Evolutionary conservation across 2,797 vertebrate genomes (phyloP), one percentile per base, ranked within the genome.

Genomic region (Chelonia mydas): DNA sequence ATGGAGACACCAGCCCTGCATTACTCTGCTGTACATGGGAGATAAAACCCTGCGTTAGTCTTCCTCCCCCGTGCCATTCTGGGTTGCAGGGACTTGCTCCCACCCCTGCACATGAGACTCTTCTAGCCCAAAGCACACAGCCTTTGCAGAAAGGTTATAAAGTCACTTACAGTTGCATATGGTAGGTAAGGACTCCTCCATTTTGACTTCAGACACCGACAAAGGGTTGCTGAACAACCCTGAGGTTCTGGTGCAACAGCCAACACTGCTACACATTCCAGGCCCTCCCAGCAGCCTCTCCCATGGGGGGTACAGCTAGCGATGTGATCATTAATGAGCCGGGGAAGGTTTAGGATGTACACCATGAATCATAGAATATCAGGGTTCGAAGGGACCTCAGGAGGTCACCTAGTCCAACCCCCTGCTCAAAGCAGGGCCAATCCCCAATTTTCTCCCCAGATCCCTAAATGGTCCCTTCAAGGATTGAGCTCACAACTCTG

Each of bases 31-130:
- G 79, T 13, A 5, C 0, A 1, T 0, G 23, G 45, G 33, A 37
- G 61, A 13, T 9, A 37, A 16, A n/a, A 28, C 83, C 1, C 0
- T n/a, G 17, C 57, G 11, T 3, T 11, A 77, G 68, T 23, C n/a
- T 12, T 50, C 57, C 37, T 72, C 12, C 50, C 45, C 72, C 37
- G 2, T 9, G 51, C 59, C 6, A 12, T 28, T 53, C 57, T 45
- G 74, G 21, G 0, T 0, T 31, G 51, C 79, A 47, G n/a, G 16
- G n/a, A 8, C 7, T 0, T 0, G 9, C 45, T 5, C 33, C 11
- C 0, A 1, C n/a, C 45, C 51, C 7, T 55, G 57, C 41, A 72
- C 21, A n/a, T 45, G 31, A 68, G 45, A 27, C 41, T 28, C 81
- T 74, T 17, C 28, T 84, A 23, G 50, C 21, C 21, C 27, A 12